phyloP scores from a whole-genome alignment of 2,797 vertebrate species.

The Heterohyrax brucei region DNA sequence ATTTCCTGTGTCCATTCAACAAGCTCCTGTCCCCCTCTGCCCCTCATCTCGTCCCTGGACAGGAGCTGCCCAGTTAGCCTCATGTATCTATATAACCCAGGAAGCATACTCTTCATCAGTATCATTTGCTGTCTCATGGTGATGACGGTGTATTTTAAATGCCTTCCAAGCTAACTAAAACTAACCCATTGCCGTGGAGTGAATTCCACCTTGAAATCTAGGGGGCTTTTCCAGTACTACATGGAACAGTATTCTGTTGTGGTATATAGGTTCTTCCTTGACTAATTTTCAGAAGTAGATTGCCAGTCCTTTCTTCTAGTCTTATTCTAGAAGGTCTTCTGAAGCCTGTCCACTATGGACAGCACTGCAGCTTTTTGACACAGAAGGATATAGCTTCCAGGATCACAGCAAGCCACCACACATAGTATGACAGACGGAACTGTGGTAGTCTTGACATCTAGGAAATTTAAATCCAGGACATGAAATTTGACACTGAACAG shows the following conservation, averaged over 20 bases:
- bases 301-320: not conserved
- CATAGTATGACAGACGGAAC: not conserved
- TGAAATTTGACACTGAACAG: not conserved
- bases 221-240: not conserved
- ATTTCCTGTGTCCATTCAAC: no score
- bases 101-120: no score
- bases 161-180: not conserved
- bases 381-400: not conserved
- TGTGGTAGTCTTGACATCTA: not conserved
- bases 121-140: no score
- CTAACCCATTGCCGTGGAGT: no score
- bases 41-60: no score
- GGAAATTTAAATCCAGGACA: slow-evolving; percentile 14
- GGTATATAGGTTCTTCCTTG: not conserved
- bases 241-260: not conserved
- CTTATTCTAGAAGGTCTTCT: not conserved
- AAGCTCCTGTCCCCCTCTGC: no score
- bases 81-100: no score
- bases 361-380: not conserved
- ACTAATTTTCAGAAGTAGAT: not conserved
- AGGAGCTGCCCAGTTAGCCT: no score
- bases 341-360: not conserved
- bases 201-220: not conserved
- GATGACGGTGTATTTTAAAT: not conserved
- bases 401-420: not conserved